These are phyloP conservation scores for Pseudomyrmex pallidus DNA, from an alignment of 1,140 invertebrate species.

Conservation along the genomic window DNA sequence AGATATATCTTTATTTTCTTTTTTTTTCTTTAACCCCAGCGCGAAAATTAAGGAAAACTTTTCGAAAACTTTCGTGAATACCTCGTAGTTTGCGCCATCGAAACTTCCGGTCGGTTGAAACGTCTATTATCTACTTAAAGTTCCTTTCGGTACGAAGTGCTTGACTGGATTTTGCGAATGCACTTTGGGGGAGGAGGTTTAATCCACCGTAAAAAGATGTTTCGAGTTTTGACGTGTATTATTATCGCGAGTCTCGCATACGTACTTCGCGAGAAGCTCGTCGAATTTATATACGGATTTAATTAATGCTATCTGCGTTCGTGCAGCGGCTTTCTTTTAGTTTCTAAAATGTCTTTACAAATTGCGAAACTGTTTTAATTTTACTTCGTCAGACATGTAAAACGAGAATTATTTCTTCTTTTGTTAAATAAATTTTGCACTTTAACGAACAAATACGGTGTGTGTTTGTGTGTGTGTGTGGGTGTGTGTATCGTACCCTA, in stretches of 20 bases:
- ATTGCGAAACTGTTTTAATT: not conserved
- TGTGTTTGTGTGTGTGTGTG: no score
- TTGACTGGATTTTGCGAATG: slow-evolving; percentile 20
- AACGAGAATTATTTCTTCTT: no score
- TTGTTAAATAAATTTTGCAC: no score
- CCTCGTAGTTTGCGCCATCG: slow-evolving; percentile 18
- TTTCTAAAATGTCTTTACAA: not conserved
- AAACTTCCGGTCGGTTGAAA: slow-evolving; percentile 23
- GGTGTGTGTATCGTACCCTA: not conserved
- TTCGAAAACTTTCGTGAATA: slow-evolving; percentile 34
- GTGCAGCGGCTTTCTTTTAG: slow-evolving; percentile 27
- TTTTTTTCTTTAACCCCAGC: not conserved
- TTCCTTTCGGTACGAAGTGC: slow-evolving; percentile 25
- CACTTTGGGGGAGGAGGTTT: not conserved
- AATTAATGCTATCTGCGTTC: slow-evolving; percentile 10
- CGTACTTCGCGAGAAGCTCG: not conserved
- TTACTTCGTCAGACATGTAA: not conserved
- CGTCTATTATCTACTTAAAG: slow-evolving; percentile 45
- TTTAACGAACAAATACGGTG: no score
- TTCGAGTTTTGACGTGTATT: slow-evolving; percentile 13
- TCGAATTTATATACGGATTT: slow-evolving; percentile 25
- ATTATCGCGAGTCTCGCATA: not conserved
- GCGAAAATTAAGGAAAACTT: slow-evolving; percentile 25
- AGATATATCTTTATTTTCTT: slow-evolving; percentile 13
- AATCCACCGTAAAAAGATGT: slow-evolving; percentile 30